Evolutionary conservation across 2,797 vertebrate genomes (phyloP).

Genomic region (Myotis planiceps): DNA sequence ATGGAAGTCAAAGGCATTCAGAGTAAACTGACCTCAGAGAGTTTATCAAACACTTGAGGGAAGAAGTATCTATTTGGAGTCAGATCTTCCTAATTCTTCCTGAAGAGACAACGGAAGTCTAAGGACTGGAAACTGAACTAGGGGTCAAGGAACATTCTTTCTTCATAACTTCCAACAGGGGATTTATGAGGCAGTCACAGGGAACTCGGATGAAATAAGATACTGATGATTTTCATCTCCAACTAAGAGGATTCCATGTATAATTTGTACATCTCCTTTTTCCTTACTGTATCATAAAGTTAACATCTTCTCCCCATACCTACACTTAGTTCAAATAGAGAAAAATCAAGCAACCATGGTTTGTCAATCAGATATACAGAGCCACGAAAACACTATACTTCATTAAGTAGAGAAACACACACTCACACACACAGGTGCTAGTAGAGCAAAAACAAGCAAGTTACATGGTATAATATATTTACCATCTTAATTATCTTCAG

Average conservation of each 20-base stretch:
- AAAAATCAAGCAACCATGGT: background rate
- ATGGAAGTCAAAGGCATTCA: background rate
- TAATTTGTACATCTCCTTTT: background rate
- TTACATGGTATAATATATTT: background rate
- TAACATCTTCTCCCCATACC: background rate
- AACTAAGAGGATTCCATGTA: background rate
- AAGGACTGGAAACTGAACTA: background rate
- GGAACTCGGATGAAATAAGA: background rate
- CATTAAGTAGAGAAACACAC: background rate
- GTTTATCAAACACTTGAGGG: background rate
- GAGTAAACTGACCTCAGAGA: background rate
- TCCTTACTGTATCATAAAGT: background rate
- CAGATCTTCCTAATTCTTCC: slow-evolving; percentile 21
- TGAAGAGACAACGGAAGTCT: background rate
- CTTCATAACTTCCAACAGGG: background rate
- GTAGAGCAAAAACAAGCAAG: background rate
- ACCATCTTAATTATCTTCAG: background rate
- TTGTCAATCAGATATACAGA: background rate
- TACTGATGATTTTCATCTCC: background rate
- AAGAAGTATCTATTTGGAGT: background rate
- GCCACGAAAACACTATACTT: background rate
- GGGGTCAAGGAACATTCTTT: background rate
- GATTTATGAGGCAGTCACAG: background rate
- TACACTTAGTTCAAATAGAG: background rate
- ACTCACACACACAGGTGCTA: background rate